phyloP scores from a whole-genome alignment of 2,888 invertebrate genomes.

The Drosophila setosimentum region DNA sequence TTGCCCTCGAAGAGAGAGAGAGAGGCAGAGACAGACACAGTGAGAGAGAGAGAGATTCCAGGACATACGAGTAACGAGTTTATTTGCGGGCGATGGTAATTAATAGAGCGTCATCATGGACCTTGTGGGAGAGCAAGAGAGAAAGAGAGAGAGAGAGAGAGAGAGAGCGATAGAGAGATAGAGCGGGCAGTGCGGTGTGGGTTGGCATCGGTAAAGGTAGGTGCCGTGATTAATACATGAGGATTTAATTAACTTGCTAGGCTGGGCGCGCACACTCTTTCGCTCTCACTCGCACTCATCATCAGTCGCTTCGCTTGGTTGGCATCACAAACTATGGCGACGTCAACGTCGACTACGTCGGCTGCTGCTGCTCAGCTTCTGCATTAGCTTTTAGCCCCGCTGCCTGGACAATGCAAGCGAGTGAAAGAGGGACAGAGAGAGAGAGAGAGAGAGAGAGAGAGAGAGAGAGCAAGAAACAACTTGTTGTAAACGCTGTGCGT shows the following conservation, averaged over 20 bases:
- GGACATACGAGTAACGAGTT: constrained; percentile 42
- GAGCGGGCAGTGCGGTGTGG: neutral
- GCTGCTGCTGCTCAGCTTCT: constrained; percentile 14
- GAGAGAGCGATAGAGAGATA: neutral
- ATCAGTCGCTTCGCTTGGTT: constrained; percentile 21
- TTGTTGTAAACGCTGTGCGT: constrained; percentile 56
- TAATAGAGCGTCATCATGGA: constrained; percentile 66
- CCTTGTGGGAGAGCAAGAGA: constrained; percentile 10
- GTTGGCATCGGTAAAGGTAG: constrained; percentile 42
- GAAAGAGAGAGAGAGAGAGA: neutral
- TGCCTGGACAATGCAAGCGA: constrained; percentile 17
- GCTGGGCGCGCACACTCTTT: constrained; percentile 56
- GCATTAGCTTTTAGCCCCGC: constrained; percentile 2
- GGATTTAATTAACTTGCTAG: constrained; percentile 83
- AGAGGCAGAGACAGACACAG: neutral
- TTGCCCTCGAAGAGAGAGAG: neutral
- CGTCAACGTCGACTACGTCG: constrained; percentile 32
- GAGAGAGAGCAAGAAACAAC: constrained; percentile 31
- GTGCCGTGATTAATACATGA: constrained; percentile 83
- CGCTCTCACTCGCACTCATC: constrained; percentile 51
- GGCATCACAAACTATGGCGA: constrained; percentile 55
- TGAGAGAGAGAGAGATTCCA: constrained; percentile 23
- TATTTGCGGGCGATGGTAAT: constrained; percentile 68
- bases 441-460: constrained; percentile 6
- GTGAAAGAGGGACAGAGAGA: constrained; percentile 6